Base-by-base conservation (phyloP, 2,797 vertebrate genomes). In the Phrynocephalus guinanensis region DNA sequence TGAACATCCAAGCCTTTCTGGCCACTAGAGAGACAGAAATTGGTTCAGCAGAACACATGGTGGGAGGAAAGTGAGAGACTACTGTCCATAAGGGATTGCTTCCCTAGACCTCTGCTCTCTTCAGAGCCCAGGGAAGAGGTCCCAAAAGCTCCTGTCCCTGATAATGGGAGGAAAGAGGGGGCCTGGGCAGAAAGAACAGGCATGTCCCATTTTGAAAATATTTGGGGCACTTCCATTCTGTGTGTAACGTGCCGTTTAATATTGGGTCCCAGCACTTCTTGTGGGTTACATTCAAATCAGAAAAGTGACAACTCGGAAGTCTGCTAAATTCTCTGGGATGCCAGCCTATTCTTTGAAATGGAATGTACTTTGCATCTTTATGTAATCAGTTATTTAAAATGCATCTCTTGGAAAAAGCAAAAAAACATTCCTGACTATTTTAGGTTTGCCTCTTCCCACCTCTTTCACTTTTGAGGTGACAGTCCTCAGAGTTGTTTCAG, bases 401-500 rank as follows among this genome's bases (percentile, higher is more conserved):
- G 77, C 84, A 78, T 83, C 94, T 92, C 81, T 91, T 94, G 89
- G 38, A 44, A 94, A 93, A 79, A 92, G 93, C 92, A 33, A 63
- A 63, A 56, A 63, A 18, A 15, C 60, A 93, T 86, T 80, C 83
- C 30, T 84, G 88, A 80, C 93, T 94, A 90, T 90, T 92, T 94
- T 93, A 83, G 86, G 89, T 89, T 91, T 84, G 71, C 89, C 84
- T 93, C 89, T 89, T 94, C 91, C 93, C 87, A 90, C 88, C 87
- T 92, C 85, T 75, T 83, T 90, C 91, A 66, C 66, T 91, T 82
- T 93, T 94, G 94, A 93, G 0, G 86, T 90, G 71, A 70, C 80
- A 91, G 79, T 93, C 94, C 90, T 79, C 72, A 90, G 91, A 94
- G 93, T 91, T 91, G 87, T 91, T 90, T 90, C 28, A 1, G 89